Evolutionary conservation across 2,888 invertebrate species (phyloP), one percentile per base, ranked within the genome.

Genomic region (Sabatieria punctata): DNA sequence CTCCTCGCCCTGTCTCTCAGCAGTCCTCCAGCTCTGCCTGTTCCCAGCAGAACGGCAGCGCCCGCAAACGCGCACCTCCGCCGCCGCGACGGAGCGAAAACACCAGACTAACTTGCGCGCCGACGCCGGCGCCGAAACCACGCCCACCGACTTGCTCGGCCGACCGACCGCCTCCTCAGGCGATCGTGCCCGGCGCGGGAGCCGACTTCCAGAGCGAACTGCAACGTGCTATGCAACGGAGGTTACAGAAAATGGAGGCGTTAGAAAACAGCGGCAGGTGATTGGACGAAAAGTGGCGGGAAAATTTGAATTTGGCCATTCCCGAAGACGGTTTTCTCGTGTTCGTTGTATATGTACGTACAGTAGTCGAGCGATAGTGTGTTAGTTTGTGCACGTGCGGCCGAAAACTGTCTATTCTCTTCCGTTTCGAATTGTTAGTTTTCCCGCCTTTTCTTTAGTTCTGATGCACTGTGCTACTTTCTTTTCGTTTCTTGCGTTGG

Each of bases 1-100:
- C 35, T 23, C n/a, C 23, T 4, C 6, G 15, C 21, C 4, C 43
- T 21, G 6, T 4, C 43, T n/a, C 23, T 38, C 22, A 3, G 38
- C 15, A 3, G 22, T 6, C 39, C 45, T 23, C 3, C 45, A n/a
- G 4, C 30, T 6, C 39, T 4, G 33, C n/a, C 24, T n/a, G 4
- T 3, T 15, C 33, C 4, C 2, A n/a, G n/a, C 21, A 8, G 4
- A 25, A 25, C 26, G 43, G 41, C 8, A 8, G 13, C 15, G 11
- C 4, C 8, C 23, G 22, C 4, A 8, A n/a, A 13, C 6, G 13
- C 15, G 22, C 57, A 4, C 62, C 61, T 18, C 59, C 60, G 23
- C 62, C 62, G 19, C 62, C 62, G 19, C 61, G 60, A 45, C 49
- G 62, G 22, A 48, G 57, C 3, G 59, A 60, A 15, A 52, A 50